These are phyloP conservation scores for Acanthiza pusilla DNA, from an alignment of 2,797 vertebrate genomes.

Conservation along the genomic window DNA sequence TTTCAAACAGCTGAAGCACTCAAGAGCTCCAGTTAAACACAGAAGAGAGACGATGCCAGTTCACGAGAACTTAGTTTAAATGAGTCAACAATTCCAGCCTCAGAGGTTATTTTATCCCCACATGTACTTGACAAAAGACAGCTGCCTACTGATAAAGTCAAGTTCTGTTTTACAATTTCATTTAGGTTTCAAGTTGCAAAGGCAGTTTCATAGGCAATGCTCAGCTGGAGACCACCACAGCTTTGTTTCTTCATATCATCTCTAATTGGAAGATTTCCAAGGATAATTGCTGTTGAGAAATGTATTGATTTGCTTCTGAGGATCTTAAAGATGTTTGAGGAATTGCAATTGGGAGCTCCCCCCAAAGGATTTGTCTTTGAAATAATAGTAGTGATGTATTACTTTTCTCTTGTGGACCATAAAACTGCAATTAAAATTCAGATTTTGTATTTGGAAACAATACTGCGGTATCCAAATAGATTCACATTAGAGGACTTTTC, in stretches of 20 bases:
- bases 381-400: not conserved
- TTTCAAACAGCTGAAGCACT: not conserved
- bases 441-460: not conserved
- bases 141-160: not conserved
- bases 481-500: not conserved
- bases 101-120: not conserved
- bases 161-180: not conserved
- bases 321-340: not conserved
- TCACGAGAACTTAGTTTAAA: not conserved
- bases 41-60: not conserved
- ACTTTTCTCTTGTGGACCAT: not conserved
- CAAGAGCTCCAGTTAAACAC: not conserved
- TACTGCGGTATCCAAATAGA: not conserved
- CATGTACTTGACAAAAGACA: not conserved
- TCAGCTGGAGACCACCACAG: not conserved
- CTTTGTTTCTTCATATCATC: not conserved
- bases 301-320: constrained; percentile 14
- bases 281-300: not conserved
- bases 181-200: constrained; percentile 11
- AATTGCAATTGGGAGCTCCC: not conserved
- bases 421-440: constrained; percentile 32
- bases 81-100: not conserved
- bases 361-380: not conserved
- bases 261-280: constrained; percentile 9
- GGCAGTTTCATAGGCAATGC: not conserved